These are phyloP conservation scores for Elegia similella DNA, from an alignment of 2,888 invertebrate species.

Conservation along the genomic window DNA sequence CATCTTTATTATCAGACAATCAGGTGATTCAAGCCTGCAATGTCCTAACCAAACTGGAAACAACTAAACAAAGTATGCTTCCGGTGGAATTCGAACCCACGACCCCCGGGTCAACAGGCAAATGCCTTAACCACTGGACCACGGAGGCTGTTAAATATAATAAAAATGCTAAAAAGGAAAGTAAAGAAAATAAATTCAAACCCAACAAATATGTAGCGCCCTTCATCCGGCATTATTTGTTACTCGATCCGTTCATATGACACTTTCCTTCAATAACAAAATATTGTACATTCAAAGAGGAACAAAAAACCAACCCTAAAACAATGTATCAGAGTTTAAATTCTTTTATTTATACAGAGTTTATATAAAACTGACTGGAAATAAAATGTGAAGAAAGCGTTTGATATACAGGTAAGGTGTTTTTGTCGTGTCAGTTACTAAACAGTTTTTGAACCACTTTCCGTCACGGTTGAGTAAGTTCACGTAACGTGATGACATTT, in stretches of 20 bases:
- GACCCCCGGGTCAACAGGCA: too few relatives aligned
- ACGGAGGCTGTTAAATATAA: too few relatives aligned
- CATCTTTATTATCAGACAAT: too few relatives aligned
- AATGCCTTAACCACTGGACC: too few relatives aligned
- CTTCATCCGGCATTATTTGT: not conserved
- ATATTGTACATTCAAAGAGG: not conserved
- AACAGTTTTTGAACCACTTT: conserved; percentile 1
- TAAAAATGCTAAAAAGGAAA: not conserved
- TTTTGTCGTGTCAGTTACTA: conserved; percentile 2
- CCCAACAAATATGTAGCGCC: not conserved
- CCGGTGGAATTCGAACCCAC: too few relatives aligned
- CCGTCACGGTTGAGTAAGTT: not conserved
- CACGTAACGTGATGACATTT: not conserved
- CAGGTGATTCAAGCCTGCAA: too few relatives aligned
- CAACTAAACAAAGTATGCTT: too few relatives aligned
- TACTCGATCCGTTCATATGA: not conserved
- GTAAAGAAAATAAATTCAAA: not conserved
- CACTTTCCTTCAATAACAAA: not conserved
- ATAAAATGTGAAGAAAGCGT: conserved; percentile 3
- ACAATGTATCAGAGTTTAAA: not conserved
- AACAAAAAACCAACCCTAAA: not conserved
- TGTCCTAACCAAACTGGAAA: too few relatives aligned
- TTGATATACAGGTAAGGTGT: not conserved
- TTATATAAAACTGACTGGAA: not conserved
- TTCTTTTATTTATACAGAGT: not conserved